A percentile compares a stretch with the other conserved stretches of the same genome.
Evolutionary conservation across 1,140 invertebrate species (phyloP).

Genomic region (Drosophila kikkawai): DNA sequence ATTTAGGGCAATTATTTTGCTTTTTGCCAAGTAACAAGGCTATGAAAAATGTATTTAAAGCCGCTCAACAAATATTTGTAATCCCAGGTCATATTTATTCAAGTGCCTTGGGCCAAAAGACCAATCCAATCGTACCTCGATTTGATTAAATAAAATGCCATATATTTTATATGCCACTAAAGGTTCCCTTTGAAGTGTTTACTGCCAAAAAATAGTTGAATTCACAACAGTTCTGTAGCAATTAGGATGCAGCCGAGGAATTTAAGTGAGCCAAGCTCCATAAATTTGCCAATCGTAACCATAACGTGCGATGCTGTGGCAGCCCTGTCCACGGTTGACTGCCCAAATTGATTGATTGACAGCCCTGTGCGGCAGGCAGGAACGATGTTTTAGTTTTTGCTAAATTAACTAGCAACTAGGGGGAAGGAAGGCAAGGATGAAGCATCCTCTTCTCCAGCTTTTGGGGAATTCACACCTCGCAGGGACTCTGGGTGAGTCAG

Average conservation of each 20-base stretch:
- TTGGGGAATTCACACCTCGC: conserved; percentile 29
- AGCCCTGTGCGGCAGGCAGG: conserved; percentile 31
- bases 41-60: conserved; percentile 8
- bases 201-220: neutral
- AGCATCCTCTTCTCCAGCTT: conserved; percentile 1
- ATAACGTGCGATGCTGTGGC: conserved; percentile 9
- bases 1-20: conserved; percentile 17
- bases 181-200: neutral
- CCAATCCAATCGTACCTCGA: neutral
- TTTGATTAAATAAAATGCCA: neutral
- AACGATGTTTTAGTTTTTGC: conserved; percentile 44
- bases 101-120: conserved; percentile 4
- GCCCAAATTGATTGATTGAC: conserved; percentile 69
- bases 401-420: conserved; percentile 18
- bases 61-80: conserved; percentile 14
- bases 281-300: conserved; percentile 33
- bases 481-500: conserved; percentile 16
- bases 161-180: neutral
- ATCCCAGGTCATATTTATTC: conserved; percentile 8
- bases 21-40: neutral
- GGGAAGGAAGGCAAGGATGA: neutral
- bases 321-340: conserved; percentile 31
- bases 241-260: conserved; percentile 26
- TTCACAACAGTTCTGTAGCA: conserved; percentile 26
- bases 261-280: conserved; percentile 22